Base-by-base conservation (phyloP, 2,797 vertebrate species). In the Spondyliosoma cantharus region DNA sequence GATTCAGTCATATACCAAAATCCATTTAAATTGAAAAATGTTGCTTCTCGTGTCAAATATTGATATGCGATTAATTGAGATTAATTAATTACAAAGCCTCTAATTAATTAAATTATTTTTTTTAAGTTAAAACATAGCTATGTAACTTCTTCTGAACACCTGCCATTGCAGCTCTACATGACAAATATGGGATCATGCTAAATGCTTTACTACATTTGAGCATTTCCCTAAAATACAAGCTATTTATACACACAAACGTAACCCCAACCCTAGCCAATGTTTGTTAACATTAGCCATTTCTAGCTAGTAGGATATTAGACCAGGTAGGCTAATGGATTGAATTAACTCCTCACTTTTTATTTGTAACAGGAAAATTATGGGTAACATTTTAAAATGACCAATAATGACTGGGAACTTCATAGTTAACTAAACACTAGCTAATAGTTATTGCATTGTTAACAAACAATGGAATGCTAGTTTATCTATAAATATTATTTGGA, bases 211-310 rank as follows among this genome's bases (percentile, higher is more conserved):
- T 56, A 25, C 22, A 45, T 19, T 49, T 49, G 17, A 49, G 46
- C 46, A 49, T 49, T 49, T 50, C 20, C 9, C 52, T 53, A 25
- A 54, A 54, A 54, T 54, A 13, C 14, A 12, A 7, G 1, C 49
- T 22, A 52, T 5, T 52, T 9, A 4, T 11, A 53, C 12, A 53
- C 13, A 14, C 5, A 54, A 16, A 14, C 25, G 14, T 25, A 32
- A 32, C 29, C 29, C 52, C 27, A 22, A n/a, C 66, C n/a, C 57
- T 37, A 49, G 15, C 56, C 25, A 58, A 4, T 29, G 43, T 70
- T 46, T 70, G 54, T 19, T 29, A n/a, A 16, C 54, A 58, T 48
- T 58, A 48, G 45, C 20, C 25, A 71, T 45, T 20, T 32, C 57
- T 16, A 32, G 27, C 19, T 66, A 66, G 0, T 17, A 29, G 7